Percentiles rank a stretch among this genome's conserved stretches.
These are phyloP conservation scores for Hemithea aestivaria DNA, from an alignment of 2,888 invertebrate genomes.

Conservation along the genomic window DNA sequence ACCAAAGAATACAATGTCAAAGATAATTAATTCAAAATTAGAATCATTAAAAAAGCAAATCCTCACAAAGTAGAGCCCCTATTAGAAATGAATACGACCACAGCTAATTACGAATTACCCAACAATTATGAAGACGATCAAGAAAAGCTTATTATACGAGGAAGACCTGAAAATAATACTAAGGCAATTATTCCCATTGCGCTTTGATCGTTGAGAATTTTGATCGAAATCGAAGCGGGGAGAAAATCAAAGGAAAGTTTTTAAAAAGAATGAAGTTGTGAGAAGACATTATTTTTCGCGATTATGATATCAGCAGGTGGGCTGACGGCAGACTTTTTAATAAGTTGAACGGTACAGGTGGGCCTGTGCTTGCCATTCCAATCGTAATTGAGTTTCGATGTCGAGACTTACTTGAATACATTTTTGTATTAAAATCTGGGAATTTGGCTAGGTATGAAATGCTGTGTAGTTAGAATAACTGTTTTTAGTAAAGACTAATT, in stretches of 20 bases:
- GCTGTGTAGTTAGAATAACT: too few species aligned
- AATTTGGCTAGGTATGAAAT: too few species aligned
- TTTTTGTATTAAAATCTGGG: too few species aligned
- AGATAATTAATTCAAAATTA: constrained; percentile 1
- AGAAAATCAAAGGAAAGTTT: constrained; percentile 62
- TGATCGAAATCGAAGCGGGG: constrained; percentile 60
- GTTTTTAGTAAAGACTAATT: too few species aligned
- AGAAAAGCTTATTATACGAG: constrained; percentile 17
- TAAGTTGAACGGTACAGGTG: constrained; percentile 18
- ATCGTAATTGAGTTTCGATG: constrained; percentile 14
- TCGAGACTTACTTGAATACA: background rate
- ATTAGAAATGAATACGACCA: constrained; percentile 18
- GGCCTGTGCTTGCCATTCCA: constrained; percentile 10
- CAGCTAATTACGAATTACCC: constrained; percentile 28
- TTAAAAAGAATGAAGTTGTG: constrained; percentile 50
- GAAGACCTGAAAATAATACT: constrained; percentile 61
- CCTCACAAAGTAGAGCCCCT: constrained; percentile 11
- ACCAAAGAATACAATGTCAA: too few species aligned
- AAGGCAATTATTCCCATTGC: constrained; percentile 67
- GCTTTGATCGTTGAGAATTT: constrained; percentile 49
- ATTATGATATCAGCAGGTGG: constrained; percentile 65
- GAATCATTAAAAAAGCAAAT: constrained; percentile 4
- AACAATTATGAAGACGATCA: constrained; percentile 25
- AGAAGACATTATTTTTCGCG: constrained; percentile 51
- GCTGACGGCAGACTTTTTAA: constrained; percentile 22